Evolutionary conservation across 2,113 vertebrate genomes (phyloP).

Genomic region (Stigmatopora argus): DNA sequence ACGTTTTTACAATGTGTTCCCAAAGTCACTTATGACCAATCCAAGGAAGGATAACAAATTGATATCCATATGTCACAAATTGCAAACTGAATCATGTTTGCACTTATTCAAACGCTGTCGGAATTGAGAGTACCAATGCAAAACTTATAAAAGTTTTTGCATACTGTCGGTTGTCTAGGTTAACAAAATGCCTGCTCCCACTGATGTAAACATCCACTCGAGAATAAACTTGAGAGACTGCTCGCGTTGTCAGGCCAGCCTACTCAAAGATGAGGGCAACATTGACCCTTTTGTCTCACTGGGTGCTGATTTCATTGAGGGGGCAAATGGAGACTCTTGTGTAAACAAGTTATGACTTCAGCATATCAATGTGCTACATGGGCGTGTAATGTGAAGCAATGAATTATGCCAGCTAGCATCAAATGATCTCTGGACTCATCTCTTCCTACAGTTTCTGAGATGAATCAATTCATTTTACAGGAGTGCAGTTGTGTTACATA

Average conservation of each 20-base stretch:
- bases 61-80: not conserved
- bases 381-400: constrained; percentile 55
- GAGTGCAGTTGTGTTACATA: too few relatives aligned
- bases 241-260: constrained; percentile 53
- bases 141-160: constrained; percentile 18
- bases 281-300: constrained; percentile 69
- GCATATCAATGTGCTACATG: constrained; percentile 71
- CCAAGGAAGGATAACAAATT: not conserved
- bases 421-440: constrained; percentile 49
- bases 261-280: constrained; percentile 67
- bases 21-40: not conserved
- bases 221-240: constrained; percentile 67
- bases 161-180: constrained; percentile 49
- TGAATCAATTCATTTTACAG: not conserved
- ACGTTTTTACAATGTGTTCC: not conserved
- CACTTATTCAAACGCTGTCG: not conserved
- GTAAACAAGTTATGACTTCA: constrained; percentile 72
- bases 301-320: constrained; percentile 58
- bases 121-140: not conserved
- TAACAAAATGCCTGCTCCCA: constrained; percentile 72
- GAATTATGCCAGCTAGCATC: constrained; percentile 45
- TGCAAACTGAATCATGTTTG: not conserved
- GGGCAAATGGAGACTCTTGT: constrained; percentile 65
- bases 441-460: constrained; percentile 8
- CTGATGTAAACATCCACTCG: constrained; percentile 67